phyloP scores from a whole-genome alignment of 2,113 vertebrate species.

The Sylvilagus bachmani region DNA sequence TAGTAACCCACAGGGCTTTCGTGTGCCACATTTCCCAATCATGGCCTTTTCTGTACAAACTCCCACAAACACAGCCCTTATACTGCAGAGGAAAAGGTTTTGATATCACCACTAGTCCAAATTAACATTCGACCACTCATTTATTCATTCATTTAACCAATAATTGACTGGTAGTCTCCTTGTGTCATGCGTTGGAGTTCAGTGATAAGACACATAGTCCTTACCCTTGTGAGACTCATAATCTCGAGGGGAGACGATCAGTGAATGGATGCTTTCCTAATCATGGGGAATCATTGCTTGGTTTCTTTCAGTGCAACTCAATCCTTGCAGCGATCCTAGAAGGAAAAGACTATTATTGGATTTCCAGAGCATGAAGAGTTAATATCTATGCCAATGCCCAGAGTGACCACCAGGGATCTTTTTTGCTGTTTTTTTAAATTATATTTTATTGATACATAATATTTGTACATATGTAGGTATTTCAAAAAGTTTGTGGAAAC shows the following conservation, averaged over 20 bases:
- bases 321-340: conserved; percentile 3
- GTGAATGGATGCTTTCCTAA: neutral
- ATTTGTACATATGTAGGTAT: too few relatives aligned
- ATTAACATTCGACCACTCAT: conserved; percentile 22
- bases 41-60: neutral
- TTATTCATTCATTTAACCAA: neutral
- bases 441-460: too few relatives aligned
- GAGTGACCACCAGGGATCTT: too few relatives aligned
- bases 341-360: conserved; percentile 13
- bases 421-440: too few relatives aligned
- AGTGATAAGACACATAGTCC: neutral
- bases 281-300: neutral
- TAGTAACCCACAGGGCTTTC: neutral
- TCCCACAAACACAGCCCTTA: neutral
- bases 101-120: neutral
- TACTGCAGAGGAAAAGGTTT: neutral
- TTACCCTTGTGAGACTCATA: neutral
- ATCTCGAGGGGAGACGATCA: neutral
- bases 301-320: conserved; percentile 28
- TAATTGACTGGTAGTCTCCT: conserved; percentile 25
- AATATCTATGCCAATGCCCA: neutral
- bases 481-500: too few relatives aligned
- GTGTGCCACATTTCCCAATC: neutral
- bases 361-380: neutral
- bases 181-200: conserved; percentile 4